Evolutionary conservation across 2,113 vertebrate species (phyloP), one percentile per base, ranked within the genome.

Genomic region (Cyphomyrus plagiostoma): DNA sequence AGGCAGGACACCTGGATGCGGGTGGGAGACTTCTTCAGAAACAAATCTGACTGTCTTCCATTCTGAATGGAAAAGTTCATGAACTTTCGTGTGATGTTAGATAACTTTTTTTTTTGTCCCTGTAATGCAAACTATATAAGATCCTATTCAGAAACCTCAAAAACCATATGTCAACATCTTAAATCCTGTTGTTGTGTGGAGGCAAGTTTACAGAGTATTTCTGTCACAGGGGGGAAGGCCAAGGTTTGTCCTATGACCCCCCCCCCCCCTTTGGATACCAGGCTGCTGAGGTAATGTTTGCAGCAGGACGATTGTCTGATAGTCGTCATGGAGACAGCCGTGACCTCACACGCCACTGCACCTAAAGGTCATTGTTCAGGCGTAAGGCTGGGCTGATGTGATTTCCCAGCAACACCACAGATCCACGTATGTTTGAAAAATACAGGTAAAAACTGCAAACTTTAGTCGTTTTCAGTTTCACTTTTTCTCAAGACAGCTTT

Each of bases 241-340:
- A 94, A 91, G 94, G 95, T 91, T 93, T 95, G 94, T 93, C 94
- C 95, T 91, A 92, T 95, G 95, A 95, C 94, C 87, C 94, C 94
- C 46, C n/a, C 84, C 84, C 49, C 26, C 85, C 26, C 50, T 90
- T 91, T 92, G 93, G 92, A 96, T 95, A 93, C 95, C 95, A 94
- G 93, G 93, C 93, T 92, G 94, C 93, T 96, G 95, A 96, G 94
- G 95, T 96, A 96, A 96, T 95, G 94, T 92, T 89, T 92, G 92
- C 93, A 91, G 90, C 92, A 90, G 91, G 89, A 91, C 93, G 93
- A 93, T 92, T 92, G 89, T 90, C 93, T 93, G 96, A 96, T 96
- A 95, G 95, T 96, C 91, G 91, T 94, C 91, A 96, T 95, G 93
- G 94, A 91, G 95, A 96, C 94, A 87, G 92, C 92, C 93, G 93